These are phyloP conservation scores for Pteruthius melanotis DNA, from an alignment of 2,113 vertebrate genomes.

Conservation along the genomic window DNA sequence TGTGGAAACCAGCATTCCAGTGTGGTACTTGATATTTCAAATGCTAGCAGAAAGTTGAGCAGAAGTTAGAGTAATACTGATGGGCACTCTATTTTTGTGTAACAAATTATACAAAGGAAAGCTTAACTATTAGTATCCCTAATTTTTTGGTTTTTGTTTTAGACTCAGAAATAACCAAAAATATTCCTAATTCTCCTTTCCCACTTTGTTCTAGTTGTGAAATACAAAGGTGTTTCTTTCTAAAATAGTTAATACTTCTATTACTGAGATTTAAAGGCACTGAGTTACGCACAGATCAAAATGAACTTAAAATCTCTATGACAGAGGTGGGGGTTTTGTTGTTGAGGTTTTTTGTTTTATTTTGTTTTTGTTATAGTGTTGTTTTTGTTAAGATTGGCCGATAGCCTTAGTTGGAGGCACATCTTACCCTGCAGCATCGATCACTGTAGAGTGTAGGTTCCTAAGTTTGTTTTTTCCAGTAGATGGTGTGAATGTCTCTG, in stretches of 20 bases:
- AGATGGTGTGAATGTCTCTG: background rate
- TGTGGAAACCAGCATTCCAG: conserved; percentile 38
- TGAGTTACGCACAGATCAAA: background rate
- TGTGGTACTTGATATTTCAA: conserved; percentile 34
- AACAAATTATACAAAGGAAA: background rate
- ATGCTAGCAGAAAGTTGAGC: conserved; percentile 29
- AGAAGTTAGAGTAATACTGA: conserved; percentile 39
- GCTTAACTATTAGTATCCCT: background rate
- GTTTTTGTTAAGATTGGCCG: background rate
- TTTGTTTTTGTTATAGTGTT: background rate
- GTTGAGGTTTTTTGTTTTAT: background rate
- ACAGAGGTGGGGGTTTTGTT: background rate
- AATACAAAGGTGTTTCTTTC: background rate
- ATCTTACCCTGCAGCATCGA: background rate
- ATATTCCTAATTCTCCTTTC: background rate
- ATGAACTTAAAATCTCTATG: background rate
- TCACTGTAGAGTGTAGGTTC: background rate
- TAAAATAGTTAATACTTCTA: background rate
- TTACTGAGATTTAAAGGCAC: background rate
- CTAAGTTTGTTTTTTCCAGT: background rate
- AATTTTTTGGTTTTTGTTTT: background rate
- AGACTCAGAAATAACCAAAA: background rate
- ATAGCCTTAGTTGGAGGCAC: background rate
- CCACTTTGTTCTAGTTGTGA: background rate
- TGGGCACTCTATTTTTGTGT: background rate